A percentile compares a stretch with the other conserved stretches of the same genome.
Conservation (phyloP, 2,797 vertebrate genomes). For the Ambastaia sidthimunki region DNA sequence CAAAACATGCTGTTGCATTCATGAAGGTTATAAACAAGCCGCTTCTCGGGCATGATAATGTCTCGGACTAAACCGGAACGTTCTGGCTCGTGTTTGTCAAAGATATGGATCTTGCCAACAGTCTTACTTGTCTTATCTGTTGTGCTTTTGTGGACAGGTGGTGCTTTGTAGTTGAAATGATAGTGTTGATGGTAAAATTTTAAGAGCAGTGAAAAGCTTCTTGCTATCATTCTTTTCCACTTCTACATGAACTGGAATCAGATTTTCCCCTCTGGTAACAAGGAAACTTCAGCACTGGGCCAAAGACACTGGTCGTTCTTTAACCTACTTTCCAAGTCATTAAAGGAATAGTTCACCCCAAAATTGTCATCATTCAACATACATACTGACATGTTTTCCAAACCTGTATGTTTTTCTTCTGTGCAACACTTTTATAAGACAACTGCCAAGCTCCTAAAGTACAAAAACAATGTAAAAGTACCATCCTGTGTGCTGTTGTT, state of each 20-base stretch:
- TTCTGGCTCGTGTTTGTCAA: constrained; percentile 12
- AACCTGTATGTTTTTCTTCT: no score
- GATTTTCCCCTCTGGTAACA: neutral
- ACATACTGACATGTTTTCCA: no score
- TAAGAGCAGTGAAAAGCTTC: neutral
- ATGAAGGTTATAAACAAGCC: neutral
- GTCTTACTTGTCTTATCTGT: constrained; percentile 8
- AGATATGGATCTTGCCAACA: neutral
- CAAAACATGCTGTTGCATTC: neutral
- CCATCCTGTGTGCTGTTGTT: no score
- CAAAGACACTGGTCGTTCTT: neutral
- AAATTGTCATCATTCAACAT: no score
- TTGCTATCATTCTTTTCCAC: neutral
- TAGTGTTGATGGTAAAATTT: constrained; percentile 6
- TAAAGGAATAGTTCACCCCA: neutral
- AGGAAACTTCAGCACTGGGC: neutral
- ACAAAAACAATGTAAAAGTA: no score
- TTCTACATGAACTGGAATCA: neutral
- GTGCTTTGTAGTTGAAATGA: constrained; percentile 1
- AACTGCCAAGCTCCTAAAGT: no score
- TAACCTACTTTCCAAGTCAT: neutral
- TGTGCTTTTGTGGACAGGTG: constrained; percentile 6
- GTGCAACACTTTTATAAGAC: no score
- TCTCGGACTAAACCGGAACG: neutral
- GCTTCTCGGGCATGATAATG: neutral